Base-by-base conservation (phyloP, 2,888 invertebrate species). In the Alentia gelatinosa region DNA sequence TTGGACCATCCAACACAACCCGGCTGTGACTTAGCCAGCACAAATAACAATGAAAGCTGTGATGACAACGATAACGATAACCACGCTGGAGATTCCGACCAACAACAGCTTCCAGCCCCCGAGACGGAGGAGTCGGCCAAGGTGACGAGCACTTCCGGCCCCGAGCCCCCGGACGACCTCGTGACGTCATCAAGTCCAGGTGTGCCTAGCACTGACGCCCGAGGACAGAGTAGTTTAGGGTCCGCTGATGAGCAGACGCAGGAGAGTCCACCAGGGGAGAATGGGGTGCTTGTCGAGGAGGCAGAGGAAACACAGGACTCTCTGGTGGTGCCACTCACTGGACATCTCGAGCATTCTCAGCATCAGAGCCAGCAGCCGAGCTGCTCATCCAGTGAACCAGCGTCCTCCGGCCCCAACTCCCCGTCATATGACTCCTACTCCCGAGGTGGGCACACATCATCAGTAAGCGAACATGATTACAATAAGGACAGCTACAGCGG, bases 81-180 rank as follows among this genome's bases (percentile, higher is more conserved):
- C n/a, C 56, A 56, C 12, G 56, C 56, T 56, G 56, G 56, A n/a
- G 56, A 19, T 1, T 56, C 12, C 19, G 56, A 56, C 56, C 56
- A 56, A 56, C 56, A 9, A 56, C 19, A 56, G 19, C 19, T 19
- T 9, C 26, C 74, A 19, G 26, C 33, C 4, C 74, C 74, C 1
- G 74, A 74, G n/a, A 26, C 74, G 9, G 79, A 79, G 23, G 79
- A 79, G 39, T 39, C 37, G 0, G 35, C 79, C 7, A 79, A 79
- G 19, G 79, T 79, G n/a, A 79, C 79, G n/a, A 79, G 79, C 23
- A 79, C 79, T 37, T 79, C 79, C 4, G 39, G 79, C 12, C 79
- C 79, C 12, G 79, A 79, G 39, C 1, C 79, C 12, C 74, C 26
- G 0, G 79, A 79, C 39, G 39, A 79, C 37, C 4, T 79, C 3